phyloP scores from a whole-genome alignment of 2,797 vertebrate genomes.

The Microcaecilia unicolor region DNA sequence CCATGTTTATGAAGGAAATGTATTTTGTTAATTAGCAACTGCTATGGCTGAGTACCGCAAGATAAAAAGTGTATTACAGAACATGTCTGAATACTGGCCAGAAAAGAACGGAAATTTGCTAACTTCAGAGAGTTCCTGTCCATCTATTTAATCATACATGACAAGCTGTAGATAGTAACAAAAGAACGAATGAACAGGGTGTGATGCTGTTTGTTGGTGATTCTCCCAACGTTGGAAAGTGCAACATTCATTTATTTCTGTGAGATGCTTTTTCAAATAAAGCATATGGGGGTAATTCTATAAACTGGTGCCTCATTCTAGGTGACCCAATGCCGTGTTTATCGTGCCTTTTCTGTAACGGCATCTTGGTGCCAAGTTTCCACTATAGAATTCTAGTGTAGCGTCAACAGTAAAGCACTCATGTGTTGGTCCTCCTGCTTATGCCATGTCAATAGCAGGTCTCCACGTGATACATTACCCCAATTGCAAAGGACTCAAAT shows the following conservation, averaged over 20 bases:
- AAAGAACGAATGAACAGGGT: conserved; percentile 25
- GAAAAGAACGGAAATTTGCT: conserved; percentile 30
- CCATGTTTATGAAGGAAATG: conserved; percentile 36
- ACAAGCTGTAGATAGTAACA: conserved; percentile 25
- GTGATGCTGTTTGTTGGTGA: conserved; percentile 8
- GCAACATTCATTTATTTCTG: rapidly evolving
- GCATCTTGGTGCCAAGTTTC: too few species aligned
- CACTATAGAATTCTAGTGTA: too few species aligned
- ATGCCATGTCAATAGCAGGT: too few species aligned
- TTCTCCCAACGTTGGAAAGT: conserved; percentile 5
- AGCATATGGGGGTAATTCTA: too few species aligned
- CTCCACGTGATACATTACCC: too few species aligned
- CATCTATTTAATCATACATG: conserved; percentile 11
- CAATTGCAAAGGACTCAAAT: too few species aligned
- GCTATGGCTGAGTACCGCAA: conserved; percentile 42
- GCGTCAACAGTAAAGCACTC: too few species aligned
- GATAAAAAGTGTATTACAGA: conserved; percentile 42
- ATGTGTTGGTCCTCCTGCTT: too few species aligned
- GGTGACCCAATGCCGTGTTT: too few species aligned
- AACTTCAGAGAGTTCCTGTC: conserved; percentile 24
- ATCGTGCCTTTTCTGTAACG: too few species aligned
- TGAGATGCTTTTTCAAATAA: too few species aligned
- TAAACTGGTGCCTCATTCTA: too few species aligned
- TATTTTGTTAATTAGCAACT: conserved; percentile 51
- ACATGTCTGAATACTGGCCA: conserved; percentile 33